Conservation (phyloP, 2,888 invertebrate genomes). For the Meteorus cinctellus region DNA sequence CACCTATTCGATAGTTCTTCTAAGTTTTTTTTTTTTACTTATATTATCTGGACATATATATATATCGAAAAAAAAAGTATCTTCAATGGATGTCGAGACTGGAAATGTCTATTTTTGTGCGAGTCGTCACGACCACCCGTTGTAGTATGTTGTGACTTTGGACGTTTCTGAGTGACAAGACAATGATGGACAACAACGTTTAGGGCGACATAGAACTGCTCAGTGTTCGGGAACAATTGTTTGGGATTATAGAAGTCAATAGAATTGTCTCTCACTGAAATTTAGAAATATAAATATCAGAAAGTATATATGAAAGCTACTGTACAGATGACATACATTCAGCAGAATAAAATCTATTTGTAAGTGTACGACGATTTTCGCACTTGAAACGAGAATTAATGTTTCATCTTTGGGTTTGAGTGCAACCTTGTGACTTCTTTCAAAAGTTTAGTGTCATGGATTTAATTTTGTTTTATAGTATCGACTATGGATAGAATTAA, state of each 20-base stretch:
- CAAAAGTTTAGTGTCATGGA: too few species aligned
- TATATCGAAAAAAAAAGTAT: background rate
- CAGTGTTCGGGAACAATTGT: constrained; percentile 15
- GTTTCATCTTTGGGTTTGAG: too few species aligned
- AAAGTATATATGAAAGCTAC: background rate
- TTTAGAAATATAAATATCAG: background rate
- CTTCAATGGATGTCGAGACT: background rate
- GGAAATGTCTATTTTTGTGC: constrained; percentile 19
- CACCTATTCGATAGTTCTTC: background rate
- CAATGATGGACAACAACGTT: constrained; percentile 15
- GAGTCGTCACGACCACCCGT: constrained; percentile 47
- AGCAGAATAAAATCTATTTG: too few species aligned
- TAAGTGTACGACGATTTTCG: too few species aligned
- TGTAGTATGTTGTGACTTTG: constrained; percentile 48
- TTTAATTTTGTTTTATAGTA: too few species aligned
- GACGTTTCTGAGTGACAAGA: constrained; percentile 27
- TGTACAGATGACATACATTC: background rate
- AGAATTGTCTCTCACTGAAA: background rate
- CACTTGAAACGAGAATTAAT: background rate
- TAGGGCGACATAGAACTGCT: constrained; percentile 5
- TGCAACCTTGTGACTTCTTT: too few species aligned
- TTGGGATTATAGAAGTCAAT: constrained; percentile 9
- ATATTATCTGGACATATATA: background rate
- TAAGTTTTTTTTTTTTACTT: background rate
- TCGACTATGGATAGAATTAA: too few species aligned